Base-by-base conservation (phyloP, 2,888 invertebrate genomes). In the Tetrapedia diversipes region DNA sequence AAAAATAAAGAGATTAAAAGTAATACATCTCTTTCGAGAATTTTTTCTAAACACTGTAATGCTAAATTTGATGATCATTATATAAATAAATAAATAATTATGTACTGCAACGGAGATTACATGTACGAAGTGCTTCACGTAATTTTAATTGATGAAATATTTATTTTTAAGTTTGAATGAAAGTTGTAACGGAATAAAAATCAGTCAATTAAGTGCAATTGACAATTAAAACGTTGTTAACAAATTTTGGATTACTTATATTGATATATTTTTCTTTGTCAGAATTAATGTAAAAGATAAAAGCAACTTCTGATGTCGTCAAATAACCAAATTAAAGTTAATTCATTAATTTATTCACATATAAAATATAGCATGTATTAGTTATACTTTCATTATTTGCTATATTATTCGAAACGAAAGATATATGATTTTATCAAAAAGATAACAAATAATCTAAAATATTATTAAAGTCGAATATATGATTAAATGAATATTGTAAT, bases 1-100 rank as follows among this genome's bases (percentile, higher is more conserved):
- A 19, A 59, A 45, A 63, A 64, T 77, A 64, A 74, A 68, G 27
- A 51, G 45, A 64, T 49, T 69, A 19, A 37, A 56, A 43, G 34
- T 47, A 47, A 49, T 69, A 16, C 22, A 16, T 59, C 34, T 64
- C 16, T 49, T 51, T 54, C 3, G 47, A 45, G n/a, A 37, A 22
- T 51, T 47, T 4, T 51, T 57, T 60, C 14, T 53, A 47, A 22
- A 60, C 19, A 34, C 19, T 67, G 19, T 41, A 59, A 59, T 16
- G 11, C 6, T 37, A 24, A 16, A n/a, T 57, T 57, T 10, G 10
- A 24, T 57, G 45, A 45, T 68, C 45, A 41, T 54, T 39, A n/a
- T 60, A 32, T 39, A 41, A 29, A 27, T 49, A 49, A n/a, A 49
- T 34, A 56, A 39, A 41, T 43, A 61, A 41, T 43, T 39, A 34